Evolutionary conservation across 2,888 invertebrate species (phyloP), one percentile per base, ranked within the genome.

Genomic region (Diplazon laetatorius): DNA sequence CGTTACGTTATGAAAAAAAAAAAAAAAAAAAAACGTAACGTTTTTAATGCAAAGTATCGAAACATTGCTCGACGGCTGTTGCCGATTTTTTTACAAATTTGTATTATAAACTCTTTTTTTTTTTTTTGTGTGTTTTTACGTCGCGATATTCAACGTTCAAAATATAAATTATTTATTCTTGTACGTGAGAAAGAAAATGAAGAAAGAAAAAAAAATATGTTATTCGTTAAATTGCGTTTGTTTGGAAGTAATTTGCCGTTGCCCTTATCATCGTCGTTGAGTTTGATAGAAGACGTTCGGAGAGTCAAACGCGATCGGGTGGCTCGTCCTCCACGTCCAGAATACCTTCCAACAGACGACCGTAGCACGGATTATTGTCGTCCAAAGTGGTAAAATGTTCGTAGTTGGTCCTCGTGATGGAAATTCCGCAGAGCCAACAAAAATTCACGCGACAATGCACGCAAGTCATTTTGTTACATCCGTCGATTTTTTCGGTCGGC

Each of bases 401-500:
- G 62, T 88, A 89, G 68, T 88, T 75, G 30, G 14, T 0, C 0
- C 14, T 20, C 0, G 62, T 68, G 18, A 88, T 86, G 3, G 73
- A 57, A 0, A 5, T 0, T 0, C 84, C 85, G 48, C 87, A 88
- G 0, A 88, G 18, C 87, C 88, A 88, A 50, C 87, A 88, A 44
- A 88, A 86, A 1, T 20, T 9, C 14, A 69, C 70, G 16, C 80
- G 62, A 14, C 87, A 88, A 37, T 82, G 30, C 12, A 0, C 20
- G 42, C 87, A 88, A 0, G 5, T 66, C 80, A 88, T 85, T 76
- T 84, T 82, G 68, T 88, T 88, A 52, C 86, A 88, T 2, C 86
- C 86, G 2, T 55, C 75, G 8, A 69, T 78, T 70, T 85, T 88
- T 35, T 69, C 72, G 4, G 76, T 82, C n/a, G 68, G 18, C n/a